These are phyloP conservation scores for Enteromius argenteus DNA, from an alignment of 2,797 vertebrate species.

Conservation along the genomic window DNA sequence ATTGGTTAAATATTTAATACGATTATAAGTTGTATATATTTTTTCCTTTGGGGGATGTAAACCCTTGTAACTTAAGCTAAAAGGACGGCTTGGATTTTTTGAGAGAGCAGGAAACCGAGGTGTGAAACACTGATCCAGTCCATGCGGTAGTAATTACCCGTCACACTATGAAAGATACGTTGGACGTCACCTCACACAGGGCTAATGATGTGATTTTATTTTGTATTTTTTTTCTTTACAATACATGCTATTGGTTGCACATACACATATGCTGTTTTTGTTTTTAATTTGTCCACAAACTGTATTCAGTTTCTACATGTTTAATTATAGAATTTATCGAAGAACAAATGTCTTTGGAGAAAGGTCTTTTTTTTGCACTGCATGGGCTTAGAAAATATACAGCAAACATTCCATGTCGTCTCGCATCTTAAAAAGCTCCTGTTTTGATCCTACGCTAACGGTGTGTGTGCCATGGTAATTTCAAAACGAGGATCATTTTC, in stretches of 20 bases:
- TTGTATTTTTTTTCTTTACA: background rate
- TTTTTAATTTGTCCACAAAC: slow-evolving; percentile 23
- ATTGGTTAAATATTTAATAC: slow-evolving; percentile 77
- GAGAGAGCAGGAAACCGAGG: background rate
- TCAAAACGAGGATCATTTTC: slow-evolving; percentile 29
- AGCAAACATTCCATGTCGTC: slow-evolving; percentile 54
- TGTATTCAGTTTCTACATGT: background rate
- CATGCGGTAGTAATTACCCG: background rate
- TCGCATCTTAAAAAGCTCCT: background rate
- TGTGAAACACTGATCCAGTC: slow-evolving; percentile 7
- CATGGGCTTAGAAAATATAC: slow-evolving; percentile 5
- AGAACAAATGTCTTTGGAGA: slow-evolving; percentile 2
- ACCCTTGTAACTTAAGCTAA: slow-evolving; percentile 51
- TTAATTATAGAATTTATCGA: background rate
- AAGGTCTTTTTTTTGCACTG: slow-evolving; percentile 47
- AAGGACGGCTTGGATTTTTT: slow-evolving; percentile 5
- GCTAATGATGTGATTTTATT: background rate
- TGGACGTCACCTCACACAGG: slow-evolving; percentile 15
- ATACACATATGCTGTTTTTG: slow-evolving; percentile 10
- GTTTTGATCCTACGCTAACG: background rate
- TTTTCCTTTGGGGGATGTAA: slow-evolving; percentile 43
- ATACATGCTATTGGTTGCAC: slow-evolving; percentile 38
- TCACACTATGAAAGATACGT: slow-evolving; percentile 26
- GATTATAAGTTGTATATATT: slow-evolving; percentile 69
- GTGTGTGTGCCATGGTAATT: slow-evolving; percentile 21